phyloP scores from a whole-genome alignment of 2,888 invertebrate species.

The Caenorhabditis sp. region DNA sequence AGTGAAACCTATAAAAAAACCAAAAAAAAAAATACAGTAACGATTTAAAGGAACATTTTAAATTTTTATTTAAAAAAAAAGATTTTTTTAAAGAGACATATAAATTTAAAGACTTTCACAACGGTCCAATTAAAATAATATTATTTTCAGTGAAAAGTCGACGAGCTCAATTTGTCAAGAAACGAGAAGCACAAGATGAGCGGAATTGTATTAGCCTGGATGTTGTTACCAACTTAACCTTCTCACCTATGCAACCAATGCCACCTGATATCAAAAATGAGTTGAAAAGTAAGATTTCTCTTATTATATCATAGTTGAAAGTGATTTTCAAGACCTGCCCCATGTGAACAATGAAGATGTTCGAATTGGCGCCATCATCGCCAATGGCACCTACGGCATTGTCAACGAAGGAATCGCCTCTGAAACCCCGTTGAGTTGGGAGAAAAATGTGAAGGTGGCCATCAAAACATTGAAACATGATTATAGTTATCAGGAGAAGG shows the following conservation, averaged over 20 bases:
- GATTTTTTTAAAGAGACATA: too few species aligned
- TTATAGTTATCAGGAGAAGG: conserved; percentile 77
- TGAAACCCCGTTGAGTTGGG: conserved; percentile 76
- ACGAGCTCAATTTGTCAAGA: conserved; percentile 20
- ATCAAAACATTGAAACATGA: conserved; percentile 76
- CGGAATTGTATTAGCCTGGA: conserved; percentile 60
- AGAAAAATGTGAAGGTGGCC: conserved; percentile 82
- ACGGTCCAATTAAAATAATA: too few species aligned
- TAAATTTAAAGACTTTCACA: too few species aligned
- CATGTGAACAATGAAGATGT: conserved; percentile 88
- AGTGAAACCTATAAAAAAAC: not conserved
- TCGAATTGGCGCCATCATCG: conserved; percentile 85
- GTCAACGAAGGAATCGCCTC: conserved; percentile 90
- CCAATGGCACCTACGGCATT: conserved; percentile 95
- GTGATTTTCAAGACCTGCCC: conserved; percentile 77
- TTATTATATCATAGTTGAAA: not conserved
- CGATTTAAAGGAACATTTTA: too few species aligned
- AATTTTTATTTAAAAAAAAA: too few species aligned
- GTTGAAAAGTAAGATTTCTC: conserved; percentile 36
- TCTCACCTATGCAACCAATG: conserved; percentile 22
- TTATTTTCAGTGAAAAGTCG: conserved; percentile 38
- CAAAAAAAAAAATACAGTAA: too few species aligned
- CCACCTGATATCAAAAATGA: conserved; percentile 43
- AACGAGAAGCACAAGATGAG: conserved; percentile 46
- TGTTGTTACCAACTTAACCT: conserved; percentile 46